Evolutionary conservation across 2,797 vertebrate species (phyloP).

Genomic region (Sebastes minor): DNA sequence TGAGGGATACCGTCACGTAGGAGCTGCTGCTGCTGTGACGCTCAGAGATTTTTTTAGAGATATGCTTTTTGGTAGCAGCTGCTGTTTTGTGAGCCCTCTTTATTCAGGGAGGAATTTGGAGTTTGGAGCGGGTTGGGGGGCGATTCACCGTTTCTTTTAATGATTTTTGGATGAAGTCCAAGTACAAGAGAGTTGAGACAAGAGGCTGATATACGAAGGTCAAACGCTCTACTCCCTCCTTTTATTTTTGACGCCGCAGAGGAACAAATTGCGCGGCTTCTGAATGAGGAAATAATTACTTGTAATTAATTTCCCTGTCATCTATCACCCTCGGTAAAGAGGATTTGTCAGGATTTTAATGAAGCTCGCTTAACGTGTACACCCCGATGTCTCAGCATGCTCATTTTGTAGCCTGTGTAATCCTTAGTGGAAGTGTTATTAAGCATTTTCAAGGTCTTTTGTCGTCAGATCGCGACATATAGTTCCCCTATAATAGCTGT

Average conservation of each 20-base stretch:
- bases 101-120: slow-evolving; percentile 39
- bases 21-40: not conserved
- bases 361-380: slow-evolving; percentile 9
- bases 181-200: slow-evolving; percentile 48
- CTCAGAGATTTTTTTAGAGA: slow-evolving; percentile 7
- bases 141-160: slow-evolving; percentile 49
- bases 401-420: slow-evolving; percentile 13
- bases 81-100: slow-evolving; percentile 11
- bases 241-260: slow-evolving; percentile 44
- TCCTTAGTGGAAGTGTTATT: not conserved
- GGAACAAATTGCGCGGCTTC: slow-evolving; percentile 54
- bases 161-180: slow-evolving; percentile 65
- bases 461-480: slow-evolving; percentile 2
- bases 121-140: slow-evolving; percentile 28
- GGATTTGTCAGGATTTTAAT: slow-evolving; percentile 52
- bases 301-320: slow-evolving; percentile 61
- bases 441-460: slow-evolving; percentile 16
- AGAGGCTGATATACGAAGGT: slow-evolving; percentile 59
- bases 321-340: slow-evolving; percentile 38
- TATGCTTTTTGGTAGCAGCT: slow-evolving; percentile 20
- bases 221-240: slow-evolving; percentile 40
- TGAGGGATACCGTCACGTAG: not conserved
- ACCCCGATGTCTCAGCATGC: slow-evolving; percentile 8
- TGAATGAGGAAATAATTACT: slow-evolving; percentile 63
- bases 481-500: slow-evolving; percentile 14